Conservation (phyloP, 2,113 vertebrate genomes). For the Poecilia latipinna region DNA sequence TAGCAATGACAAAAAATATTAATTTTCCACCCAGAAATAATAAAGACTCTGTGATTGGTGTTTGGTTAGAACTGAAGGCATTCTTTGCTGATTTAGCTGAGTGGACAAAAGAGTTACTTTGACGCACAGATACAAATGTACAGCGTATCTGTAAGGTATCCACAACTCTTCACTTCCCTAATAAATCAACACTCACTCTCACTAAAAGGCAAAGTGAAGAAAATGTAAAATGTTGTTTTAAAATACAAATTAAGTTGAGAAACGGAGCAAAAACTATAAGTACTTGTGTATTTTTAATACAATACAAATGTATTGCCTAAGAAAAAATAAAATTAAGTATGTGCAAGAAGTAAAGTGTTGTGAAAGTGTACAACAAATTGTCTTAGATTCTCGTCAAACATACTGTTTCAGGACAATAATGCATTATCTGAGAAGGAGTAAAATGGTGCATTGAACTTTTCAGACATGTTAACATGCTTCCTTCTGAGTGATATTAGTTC, state of each 20-base stretch:
- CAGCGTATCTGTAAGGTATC: neutral
- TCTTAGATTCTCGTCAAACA: no score
- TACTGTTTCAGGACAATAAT: no score
- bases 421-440: no score
- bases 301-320: no score
- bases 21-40: neutral
- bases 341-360: no score
- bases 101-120: neutral
- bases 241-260: neutral
- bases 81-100: neutral
- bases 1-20: neutral
- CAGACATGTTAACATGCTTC: neutral
- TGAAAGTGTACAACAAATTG: no score
- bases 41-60: neutral
- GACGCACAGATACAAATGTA: neutral
- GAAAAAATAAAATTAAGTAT: no score
- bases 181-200: neutral
- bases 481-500: neutral
- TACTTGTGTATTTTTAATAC: no score
- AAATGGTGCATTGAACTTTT: neutral
- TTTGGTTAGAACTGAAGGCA: neutral
- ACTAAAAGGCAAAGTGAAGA: neutral
- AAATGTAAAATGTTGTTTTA: neutral
- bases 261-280: neutral
- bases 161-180: neutral